Base-by-base conservation (phyloP, 1,140 invertebrate genomes). In the Drosophila melanica region DNA sequence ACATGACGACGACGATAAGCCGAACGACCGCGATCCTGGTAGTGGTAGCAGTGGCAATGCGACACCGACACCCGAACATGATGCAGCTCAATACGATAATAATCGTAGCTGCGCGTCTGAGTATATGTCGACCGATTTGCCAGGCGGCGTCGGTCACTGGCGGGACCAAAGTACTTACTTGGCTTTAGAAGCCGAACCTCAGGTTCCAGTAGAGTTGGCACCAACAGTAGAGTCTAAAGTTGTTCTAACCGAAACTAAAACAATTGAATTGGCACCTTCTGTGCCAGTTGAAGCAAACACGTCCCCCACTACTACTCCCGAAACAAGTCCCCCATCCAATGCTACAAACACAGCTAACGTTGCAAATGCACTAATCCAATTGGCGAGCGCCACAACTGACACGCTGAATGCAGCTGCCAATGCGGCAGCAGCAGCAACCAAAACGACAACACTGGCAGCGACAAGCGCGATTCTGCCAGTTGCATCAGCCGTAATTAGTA, bases 141-240 rank as follows among this genome's bases (percentile, higher is more conserved):
- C 96, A 5, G 95, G 95, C 65, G 95, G 96, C 53, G 94, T 96
- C 73, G 95, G 95, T 92, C 95, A 95, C 80, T 97, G 96, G 96
- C 95, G 94, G 90, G 96, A 97, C 91, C 94, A 96, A 90, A 97
- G 95, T 92, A 97, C 96, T 51, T 97, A 97, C 90, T 92, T 97
- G 76, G 94, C 90, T 60, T 69, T 91, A 82, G 87, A 91, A 70
- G 75, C 66, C 60, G 74, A 82, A 57, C 70, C 80, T 84, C 79
- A 77, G 79, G 77, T 66, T 14, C 76, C 79, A 67, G 9, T 81
- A 73, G 82, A 68, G 60, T 58, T 53, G 63, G 12, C 67, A 76
- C 77, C 69, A 50, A 79, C 54, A 47, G 51, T 66, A 45, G 41
- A 48, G 48, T 51, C 44, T 60, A 53, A 64, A 20, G 47, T 77